Evolutionary conservation across 2,888 invertebrate genomes (phyloP).

Genomic region (Drosophila colorata): DNA sequence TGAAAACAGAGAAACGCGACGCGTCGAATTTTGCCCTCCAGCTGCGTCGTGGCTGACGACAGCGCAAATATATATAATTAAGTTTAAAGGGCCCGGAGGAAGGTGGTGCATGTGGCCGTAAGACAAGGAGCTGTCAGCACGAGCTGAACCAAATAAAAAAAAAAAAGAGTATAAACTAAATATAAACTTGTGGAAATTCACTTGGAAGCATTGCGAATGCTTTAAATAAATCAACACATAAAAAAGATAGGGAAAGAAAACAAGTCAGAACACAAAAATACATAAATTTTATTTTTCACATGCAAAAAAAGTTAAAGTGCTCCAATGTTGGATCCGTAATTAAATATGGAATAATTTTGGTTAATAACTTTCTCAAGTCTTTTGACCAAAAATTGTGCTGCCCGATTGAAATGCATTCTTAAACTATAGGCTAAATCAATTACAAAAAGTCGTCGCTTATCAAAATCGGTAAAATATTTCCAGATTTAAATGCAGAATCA

Average conservation of each 20-base stretch:
- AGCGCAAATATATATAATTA: conserved; percentile 30
- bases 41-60: conserved; percentile 43
- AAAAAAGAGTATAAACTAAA: conserved; percentile 22
- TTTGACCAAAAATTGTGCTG: too few species aligned
- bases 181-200: conserved; percentile 10
- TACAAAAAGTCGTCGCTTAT: too few species aligned
- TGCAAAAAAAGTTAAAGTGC: too few species aligned
- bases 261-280: not conserved
- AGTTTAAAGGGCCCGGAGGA: conserved; percentile 1
- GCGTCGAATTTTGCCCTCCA: conserved; percentile 47
- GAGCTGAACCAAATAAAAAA: too few species aligned
- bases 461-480: not conserved
- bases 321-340: too few species aligned
- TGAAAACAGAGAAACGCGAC: conserved; percentile 39
- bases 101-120: not conserved
- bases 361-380: too few species aligned
- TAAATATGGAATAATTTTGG: too few species aligned
- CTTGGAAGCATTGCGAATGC: conserved; percentile 4
- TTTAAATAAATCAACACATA: not conserved
- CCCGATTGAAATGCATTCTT: too few species aligned
- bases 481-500: not conserved
- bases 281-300: too few species aligned
- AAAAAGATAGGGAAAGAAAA: not conserved
- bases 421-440: too few species aligned
- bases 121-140: conserved; percentile 4